A percentile compares a stretch with the other conserved stretches of the same genome.
These are phyloP conservation scores for Bombus sylvicola DNA, from an alignment of 1,140 invertebrate genomes.

Conservation along the genomic window DNA sequence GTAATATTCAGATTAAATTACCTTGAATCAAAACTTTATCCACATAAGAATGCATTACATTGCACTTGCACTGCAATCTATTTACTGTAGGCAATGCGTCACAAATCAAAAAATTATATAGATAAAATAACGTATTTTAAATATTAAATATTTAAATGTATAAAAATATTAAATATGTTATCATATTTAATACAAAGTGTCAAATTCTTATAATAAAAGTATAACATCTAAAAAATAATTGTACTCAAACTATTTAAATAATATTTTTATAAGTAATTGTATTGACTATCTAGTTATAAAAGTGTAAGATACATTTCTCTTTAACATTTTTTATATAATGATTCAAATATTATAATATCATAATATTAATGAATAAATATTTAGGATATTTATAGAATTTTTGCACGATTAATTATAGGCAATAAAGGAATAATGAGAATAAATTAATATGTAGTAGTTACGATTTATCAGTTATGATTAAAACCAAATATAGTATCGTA, in stretches of 20 bases:
- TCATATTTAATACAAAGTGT: not conserved
- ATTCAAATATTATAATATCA: not conserved
- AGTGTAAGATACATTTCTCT: not conserved
- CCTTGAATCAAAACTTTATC: not conserved
- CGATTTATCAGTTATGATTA: not conserved
- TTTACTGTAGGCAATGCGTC: not conserved
- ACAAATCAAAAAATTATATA: not conserved
- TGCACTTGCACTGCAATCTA: not conserved
- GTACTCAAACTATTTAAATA: not conserved
- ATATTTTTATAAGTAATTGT: not conserved
- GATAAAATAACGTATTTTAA: not conserved
- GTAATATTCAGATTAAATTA: constrained; percentile 16
- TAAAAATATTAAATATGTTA: not conserved
- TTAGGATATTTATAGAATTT: not conserved
- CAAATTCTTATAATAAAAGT: not conserved
- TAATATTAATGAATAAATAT: not conserved
- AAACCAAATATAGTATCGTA: no score
- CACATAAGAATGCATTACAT: not conserved
- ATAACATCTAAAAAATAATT: not conserved
- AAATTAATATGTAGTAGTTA: not conserved
- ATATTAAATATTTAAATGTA: no score
- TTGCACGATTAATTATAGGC: not conserved
- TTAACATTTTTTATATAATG: not conserved
- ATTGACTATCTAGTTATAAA: not conserved
- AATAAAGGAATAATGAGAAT: not conserved